Base-by-base conservation (phyloP, 2,888 invertebrate genomes). In the Prosopocoilus inquinatus region DNA sequence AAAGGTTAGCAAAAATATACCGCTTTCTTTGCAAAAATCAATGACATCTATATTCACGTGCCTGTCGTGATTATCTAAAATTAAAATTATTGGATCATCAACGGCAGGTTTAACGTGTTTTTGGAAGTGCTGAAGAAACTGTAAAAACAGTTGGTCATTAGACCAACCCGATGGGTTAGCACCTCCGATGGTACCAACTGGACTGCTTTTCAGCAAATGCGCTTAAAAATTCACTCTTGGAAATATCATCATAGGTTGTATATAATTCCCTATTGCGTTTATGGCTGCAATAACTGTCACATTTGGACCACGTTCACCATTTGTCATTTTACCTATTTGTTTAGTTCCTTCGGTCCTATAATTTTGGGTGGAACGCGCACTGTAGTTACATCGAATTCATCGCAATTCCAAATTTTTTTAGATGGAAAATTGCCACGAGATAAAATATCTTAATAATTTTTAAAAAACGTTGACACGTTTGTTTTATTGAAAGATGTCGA, bases 171-270 rank as follows among this genome's bases (percentile, higher is more conserved):
- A 49, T 28, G 13, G 20, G 4, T 20, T 20, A 5, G 55, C 60
- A n/a, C 55, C 47, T n/a, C 63, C 65, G 36, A 63, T 9, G 52
- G 57, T 45, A 35, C 63, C 64, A 28, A 49, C 47, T 13, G 61
- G 61, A 47, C 55, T 56, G 20, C 62, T 62, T 52, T 59, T 47
- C 48, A 64, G 50, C 49, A 55, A 60, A 15, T 55, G 49, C 50
- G 61, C 62, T 36, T 59, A 57, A 50, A 60, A 59, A 46, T 56
- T 57, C 3, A 66, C 53, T 33, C 62, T 46, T 12, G 67, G 68
- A 58, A 68, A 71, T 32, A 71, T 58, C 57, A 62, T 68, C 35
- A 60, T 15, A 20, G 66, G 65, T 38, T 67, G 66, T 48, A 68
- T 51, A 32, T 64, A 35, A 55, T 59, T 64, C 38, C 68, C 68